Conservation (phyloP, 2,113 vertebrate species). For the Corynorhinus townsendii region DNA sequence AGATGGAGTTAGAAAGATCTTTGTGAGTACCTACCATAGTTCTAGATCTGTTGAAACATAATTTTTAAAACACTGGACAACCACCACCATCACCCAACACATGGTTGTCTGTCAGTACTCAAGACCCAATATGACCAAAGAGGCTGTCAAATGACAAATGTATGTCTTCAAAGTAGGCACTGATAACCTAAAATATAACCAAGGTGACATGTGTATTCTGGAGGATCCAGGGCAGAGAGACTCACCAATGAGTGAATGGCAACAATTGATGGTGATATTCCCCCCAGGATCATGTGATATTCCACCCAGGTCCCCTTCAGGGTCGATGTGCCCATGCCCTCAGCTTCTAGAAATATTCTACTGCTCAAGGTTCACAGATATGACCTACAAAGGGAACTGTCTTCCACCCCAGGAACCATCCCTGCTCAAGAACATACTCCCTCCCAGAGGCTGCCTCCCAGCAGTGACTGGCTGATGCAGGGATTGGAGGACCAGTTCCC, state of each 20-base stretch:
- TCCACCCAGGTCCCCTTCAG: neutral
- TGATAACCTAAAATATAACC: neutral
- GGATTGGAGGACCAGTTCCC: neutral
- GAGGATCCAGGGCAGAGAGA: neutral
- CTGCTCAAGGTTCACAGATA: neutral
- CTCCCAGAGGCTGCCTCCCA: neutral
- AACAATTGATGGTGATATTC: neutral
- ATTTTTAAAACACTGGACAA: no score
- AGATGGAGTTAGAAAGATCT: no score
- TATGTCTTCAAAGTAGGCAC: neutral
- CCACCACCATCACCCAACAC: neutral
- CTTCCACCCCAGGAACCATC: neutral
- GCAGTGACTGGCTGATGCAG: neutral
- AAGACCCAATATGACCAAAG: neutral
- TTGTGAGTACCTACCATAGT: no score
- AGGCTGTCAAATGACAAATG: neutral
- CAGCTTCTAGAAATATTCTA: neutral
- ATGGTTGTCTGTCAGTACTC: neutral
- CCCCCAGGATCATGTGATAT: neutral
- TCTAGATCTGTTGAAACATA: no score
- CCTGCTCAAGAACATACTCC: neutral
- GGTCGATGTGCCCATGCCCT: neutral
- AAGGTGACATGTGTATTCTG: neutral
- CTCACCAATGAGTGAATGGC: neutral
- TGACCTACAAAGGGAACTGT: neutral